Percentiles rank a stretch among this genome's conserved stretches.
phyloP scores from a whole-genome alignment of 2,113 vertebrate genomes.

The Paradoxurus hermaphroditus region DNA sequence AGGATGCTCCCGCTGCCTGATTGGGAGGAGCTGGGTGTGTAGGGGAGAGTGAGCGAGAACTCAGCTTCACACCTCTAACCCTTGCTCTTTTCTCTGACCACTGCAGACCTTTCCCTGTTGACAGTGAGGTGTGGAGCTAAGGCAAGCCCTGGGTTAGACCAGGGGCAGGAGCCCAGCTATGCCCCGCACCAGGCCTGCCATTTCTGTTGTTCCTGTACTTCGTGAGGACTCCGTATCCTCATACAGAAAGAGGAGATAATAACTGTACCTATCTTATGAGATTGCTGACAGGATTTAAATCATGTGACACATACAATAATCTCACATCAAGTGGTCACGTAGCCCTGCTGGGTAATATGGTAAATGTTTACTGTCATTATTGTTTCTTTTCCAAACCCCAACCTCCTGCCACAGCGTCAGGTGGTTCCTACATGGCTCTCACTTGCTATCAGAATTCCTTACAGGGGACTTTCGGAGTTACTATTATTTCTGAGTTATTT shows the following conservation, averaged over 20 bases:
- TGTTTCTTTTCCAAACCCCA: neutral
- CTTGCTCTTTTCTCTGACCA: neutral
- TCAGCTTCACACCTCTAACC: neutral
- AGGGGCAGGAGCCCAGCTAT: neutral
- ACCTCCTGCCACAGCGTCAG: neutral
- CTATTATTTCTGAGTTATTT: neutral
- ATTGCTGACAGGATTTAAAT: neutral
- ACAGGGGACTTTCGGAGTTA: neutral
- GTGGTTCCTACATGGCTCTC: neutral
- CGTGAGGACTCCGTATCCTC: neutral
- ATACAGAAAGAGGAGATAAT: neutral
- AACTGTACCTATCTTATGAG: neutral
- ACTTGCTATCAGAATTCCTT: neutral
- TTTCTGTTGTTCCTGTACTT: neutral
- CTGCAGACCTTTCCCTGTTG: too few relatives aligned
- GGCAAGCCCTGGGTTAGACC: neutral
- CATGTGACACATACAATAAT: rapidly evolving
- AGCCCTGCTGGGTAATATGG: neutral
- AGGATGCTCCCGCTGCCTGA: constrained; percentile 6
- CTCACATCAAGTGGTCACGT: neutral
- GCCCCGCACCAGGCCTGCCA: neutral
- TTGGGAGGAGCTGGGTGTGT: neutral
- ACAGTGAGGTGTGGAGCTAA: too few relatives aligned
- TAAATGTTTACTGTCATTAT: neutral
- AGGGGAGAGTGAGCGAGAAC: neutral